Evolutionary conservation across 2,797 vertebrate species (phyloP), one percentile per base, ranked within the genome.

Genomic region (Enteromius radiatus): DNA sequence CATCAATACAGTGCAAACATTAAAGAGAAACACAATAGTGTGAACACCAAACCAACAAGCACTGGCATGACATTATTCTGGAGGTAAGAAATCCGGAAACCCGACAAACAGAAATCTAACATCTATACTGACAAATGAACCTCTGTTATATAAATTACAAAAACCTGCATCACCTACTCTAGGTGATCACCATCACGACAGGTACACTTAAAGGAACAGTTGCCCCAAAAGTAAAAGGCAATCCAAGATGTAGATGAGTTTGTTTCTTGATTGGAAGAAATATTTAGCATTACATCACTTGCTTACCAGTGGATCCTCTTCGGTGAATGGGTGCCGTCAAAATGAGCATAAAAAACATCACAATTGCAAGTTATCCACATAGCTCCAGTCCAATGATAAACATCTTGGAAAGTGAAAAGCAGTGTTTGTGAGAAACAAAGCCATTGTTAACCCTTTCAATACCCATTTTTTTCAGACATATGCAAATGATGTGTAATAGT

Each of bases 31-130:
- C 91, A 91, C 90, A 79, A 94, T 90, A 94, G 91, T 91, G 87
- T 89, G 91, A 92, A 91, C 84, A 92, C 86, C 74, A 78, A 90
- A 75, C 74, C 91, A 85, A 89, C 45, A 86, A 81, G 73, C 75
- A 94, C 91, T 90, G 91, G 90, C 91, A 94, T 91, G 92, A 94
- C 92, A 92, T 94, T 91, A 91, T 92, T 93, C 91, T 92, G 90
- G 88, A 92, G 93, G 93, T 89, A 89, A 90, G 87, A 92, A 92
- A 91, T 77, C 75, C 63, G 87, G 49, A 81, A 92, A 94, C 92
- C 91, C 89, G 70, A 92, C 91, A 87, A 91, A 93, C 87, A 91
- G 63, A 59, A 61, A 65, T 80, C 38, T 65, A 67, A 75, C 61
- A 82, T 75, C 59, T 43, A 75, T 28, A 23, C 70, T 2, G 21